Base-by-base conservation (phyloP, 2,113 vertebrate species). In the Rutilus rutilus region DNA sequence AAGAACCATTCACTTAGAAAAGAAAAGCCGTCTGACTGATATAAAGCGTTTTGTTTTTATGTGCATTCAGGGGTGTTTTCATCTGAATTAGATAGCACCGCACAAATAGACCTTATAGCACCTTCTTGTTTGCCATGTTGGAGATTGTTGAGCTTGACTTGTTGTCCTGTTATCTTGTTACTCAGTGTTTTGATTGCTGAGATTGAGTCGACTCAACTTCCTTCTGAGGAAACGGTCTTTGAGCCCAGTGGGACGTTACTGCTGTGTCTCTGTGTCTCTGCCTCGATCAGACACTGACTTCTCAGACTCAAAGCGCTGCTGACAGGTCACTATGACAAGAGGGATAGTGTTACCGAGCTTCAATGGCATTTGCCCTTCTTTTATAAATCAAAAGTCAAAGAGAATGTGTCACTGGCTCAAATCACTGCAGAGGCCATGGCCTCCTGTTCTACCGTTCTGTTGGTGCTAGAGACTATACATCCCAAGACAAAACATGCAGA, bases 261-360 rank as follows among this genome's bases (percentile, higher is more conserved):
- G 76, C 57, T 21, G 15, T 71, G 21, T 3, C 19, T 71, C 57
- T 80, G 82, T 36, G 64, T 73, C 57, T 83, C 39, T 64, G 83
- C 42, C 47, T 85, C 45, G 25, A 74, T 85, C 52, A 78, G 33
- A 74, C 47, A 69, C 39, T 76, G 77, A 65, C 47, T 42, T 30
- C 42, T 84, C 74, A 75, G 50, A 77, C 76, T 85, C 79, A 67
- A 64, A 42, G 79, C 47, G 5, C 65, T 69, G 65, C 30, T 75
- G 83, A 85, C 82, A 85, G 67, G 86, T 73, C 59, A 79, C 85
- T 65, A n/a, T 86, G 82, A 85, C 85, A 78, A 86, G 85, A 85
- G 54, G 39, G 82, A 85, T 82, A 39, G 42, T 82, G 77, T 88
- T 86, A 86, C 75, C 27, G 14, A 77, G 50, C 62, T 45, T 79